Conservation (phyloP, 2,113 vertebrate genomes). For the Calidris pygmaea region DNA sequence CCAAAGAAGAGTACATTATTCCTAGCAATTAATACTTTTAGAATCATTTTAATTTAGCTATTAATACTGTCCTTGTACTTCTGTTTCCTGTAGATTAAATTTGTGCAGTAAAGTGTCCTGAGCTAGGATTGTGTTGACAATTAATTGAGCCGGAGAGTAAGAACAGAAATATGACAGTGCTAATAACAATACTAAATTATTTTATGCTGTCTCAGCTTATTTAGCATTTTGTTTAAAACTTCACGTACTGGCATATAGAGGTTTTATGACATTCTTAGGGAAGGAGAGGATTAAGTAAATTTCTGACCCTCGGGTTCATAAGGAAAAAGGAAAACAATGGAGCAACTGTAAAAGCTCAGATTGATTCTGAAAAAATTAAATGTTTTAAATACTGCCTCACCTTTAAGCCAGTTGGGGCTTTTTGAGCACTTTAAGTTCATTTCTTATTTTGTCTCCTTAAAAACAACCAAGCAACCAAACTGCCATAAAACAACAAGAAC, state of each 20-base stretch:
- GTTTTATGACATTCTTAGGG: neutral
- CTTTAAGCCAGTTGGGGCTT: neutral
- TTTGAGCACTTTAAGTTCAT: neutral
- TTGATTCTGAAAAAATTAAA: neutral
- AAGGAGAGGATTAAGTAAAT: neutral
- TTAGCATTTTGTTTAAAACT: neutral
- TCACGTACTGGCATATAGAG: neutral
- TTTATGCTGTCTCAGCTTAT: neutral
- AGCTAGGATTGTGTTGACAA: neutral
- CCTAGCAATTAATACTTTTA: conserved; percentile 5
- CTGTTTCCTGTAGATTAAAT: neutral
- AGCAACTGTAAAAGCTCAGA: neutral
- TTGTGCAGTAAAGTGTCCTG: neutral
- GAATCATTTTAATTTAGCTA: conserved; percentile 18
- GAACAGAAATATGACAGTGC: neutral
- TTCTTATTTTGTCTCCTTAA: neutral
- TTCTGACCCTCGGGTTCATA: neutral
- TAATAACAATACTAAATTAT: neutral
- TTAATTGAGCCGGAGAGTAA: neutral
- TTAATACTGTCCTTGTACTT: neutral
- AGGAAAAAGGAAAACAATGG: neutral
- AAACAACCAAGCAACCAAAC: neutral
- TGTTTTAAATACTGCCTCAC: neutral
- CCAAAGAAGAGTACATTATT: neutral
- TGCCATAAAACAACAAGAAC: neutral